phyloP scores from a whole-genome alignment of 2,888 invertebrate species.

The Napeogenes inachia region DNA sequence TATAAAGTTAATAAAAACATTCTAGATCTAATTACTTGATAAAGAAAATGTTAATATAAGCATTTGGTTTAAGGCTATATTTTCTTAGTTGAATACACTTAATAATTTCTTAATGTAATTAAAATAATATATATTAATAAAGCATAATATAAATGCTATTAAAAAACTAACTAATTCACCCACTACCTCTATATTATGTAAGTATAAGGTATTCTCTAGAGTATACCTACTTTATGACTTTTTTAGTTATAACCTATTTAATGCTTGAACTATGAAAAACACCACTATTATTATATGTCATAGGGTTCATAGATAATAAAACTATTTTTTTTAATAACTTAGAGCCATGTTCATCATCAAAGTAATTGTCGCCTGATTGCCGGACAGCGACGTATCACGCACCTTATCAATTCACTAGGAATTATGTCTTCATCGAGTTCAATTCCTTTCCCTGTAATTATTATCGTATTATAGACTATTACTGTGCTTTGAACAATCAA shows the following conservation, averaged over 20 bases:
- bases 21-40: conserved; percentile 16
- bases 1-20: conserved; percentile 14
- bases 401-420: conserved; percentile 60
- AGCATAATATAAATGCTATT: too few relatives aligned
- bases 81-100: conserved; percentile 7
- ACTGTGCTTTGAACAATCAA: conserved; percentile 60
- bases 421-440: conserved; percentile 67
- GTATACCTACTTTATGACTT: too few relatives aligned
- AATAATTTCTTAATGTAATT: background rate
- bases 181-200: too few relatives aligned
- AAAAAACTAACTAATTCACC: too few relatives aligned
- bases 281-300: too few relatives aligned
- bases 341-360: background rate
- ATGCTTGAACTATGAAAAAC: too few relatives aligned
- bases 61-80: conserved; percentile 18
- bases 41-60: conserved; percentile 27
- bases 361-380: conserved; percentile 36
- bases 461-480: conserved; percentile 60
- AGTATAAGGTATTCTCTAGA: too few relatives aligned
- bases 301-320: too few relatives aligned
- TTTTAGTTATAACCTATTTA: too few relatives aligned
- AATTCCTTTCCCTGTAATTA: conserved; percentile 63
- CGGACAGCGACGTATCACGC: conserved; percentile 49
- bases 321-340: too few relatives aligned
- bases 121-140: background rate